Conservation (phyloP, 2,797 vertebrate species). For the Gallinago stenura region DNA sequence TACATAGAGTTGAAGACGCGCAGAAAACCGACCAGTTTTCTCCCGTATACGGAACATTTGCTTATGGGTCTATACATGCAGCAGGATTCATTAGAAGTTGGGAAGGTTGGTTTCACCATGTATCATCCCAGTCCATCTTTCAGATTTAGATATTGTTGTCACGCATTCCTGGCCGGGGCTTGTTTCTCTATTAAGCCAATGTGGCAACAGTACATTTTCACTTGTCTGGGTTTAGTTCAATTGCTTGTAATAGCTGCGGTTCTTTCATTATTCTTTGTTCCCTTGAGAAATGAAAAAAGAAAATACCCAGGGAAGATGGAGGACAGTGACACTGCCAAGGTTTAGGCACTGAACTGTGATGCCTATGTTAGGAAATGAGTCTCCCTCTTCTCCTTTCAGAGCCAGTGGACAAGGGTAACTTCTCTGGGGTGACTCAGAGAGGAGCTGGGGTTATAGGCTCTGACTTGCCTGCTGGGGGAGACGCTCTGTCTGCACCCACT, state of each 20-base stretch:
- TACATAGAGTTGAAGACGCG: conserved; percentile 37
- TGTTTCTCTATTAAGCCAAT: background rate
- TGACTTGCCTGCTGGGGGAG: conserved; percentile 27
- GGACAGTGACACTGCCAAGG: background rate
- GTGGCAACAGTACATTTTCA: background rate
- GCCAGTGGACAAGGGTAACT: background rate
- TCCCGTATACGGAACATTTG: background rate
- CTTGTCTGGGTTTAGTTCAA: background rate
- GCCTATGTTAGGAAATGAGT: background rate
- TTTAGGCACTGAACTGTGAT: background rate
- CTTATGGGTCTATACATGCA: conserved; percentile 25
- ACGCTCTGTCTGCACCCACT: conserved; percentile 42
- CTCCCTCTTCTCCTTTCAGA: background rate
- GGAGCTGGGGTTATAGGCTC: background rate
- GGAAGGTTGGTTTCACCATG: background rate
- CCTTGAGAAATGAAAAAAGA: conserved; percentile 12
- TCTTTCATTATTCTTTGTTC: background rate
- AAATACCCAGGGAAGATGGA: background rate
- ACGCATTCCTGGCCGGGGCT: conserved; percentile 11
- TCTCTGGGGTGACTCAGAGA: conserved; percentile 38
- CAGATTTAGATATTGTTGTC: conserved; percentile 21
- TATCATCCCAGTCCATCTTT: conserved; percentile 5
- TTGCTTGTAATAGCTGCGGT: background rate
- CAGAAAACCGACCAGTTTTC: conserved; percentile 29
- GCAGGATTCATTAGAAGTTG: background rate